These are phyloP conservation scores for Ivindomyrus marchei DNA, from an alignment of 2,113 vertebrate genomes.

Conservation along the genomic window DNA sequence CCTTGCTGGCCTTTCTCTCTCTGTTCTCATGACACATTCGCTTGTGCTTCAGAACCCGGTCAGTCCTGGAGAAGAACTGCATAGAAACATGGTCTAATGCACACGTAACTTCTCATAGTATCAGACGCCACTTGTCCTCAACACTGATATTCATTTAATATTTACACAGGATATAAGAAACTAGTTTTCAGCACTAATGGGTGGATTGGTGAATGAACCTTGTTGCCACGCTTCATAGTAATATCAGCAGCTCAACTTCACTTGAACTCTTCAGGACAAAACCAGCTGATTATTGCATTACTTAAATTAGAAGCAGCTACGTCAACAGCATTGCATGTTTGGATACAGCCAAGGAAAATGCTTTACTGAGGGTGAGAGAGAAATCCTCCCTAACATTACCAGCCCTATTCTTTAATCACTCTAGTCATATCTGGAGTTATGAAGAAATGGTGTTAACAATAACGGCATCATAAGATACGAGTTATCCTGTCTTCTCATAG, in stretches of 20 bases:
- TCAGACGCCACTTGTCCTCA: neutral
- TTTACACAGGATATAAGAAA: neutral
- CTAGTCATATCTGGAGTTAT: neutral
- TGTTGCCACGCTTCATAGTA: neutral
- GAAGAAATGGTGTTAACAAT: neutral
- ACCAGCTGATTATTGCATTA: neutral
- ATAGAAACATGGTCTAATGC: constrained; percentile 18
- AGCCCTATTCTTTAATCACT: neutral
- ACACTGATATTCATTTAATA: neutral
- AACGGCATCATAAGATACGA: neutral
- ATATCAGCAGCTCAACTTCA: neutral
- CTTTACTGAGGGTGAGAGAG: neutral
- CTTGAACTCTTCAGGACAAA: neutral
- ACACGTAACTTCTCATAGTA: neutral
- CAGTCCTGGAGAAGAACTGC: constrained; percentile 96
- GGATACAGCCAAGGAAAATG: neutral
- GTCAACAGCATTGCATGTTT: neutral
- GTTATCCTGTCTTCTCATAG: constrained; percentile 60
- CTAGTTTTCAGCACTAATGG: neutral
- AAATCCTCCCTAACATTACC: neutral
- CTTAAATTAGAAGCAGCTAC: neutral
- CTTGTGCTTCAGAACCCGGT: constrained; percentile 96
- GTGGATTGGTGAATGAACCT: neutral
- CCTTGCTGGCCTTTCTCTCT: constrained; percentile 81
- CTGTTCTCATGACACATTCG: constrained; percentile 98